Base-by-base conservation (phyloP, 2,113 vertebrate genomes). In the Plecturocebus donacophilus region DNA sequence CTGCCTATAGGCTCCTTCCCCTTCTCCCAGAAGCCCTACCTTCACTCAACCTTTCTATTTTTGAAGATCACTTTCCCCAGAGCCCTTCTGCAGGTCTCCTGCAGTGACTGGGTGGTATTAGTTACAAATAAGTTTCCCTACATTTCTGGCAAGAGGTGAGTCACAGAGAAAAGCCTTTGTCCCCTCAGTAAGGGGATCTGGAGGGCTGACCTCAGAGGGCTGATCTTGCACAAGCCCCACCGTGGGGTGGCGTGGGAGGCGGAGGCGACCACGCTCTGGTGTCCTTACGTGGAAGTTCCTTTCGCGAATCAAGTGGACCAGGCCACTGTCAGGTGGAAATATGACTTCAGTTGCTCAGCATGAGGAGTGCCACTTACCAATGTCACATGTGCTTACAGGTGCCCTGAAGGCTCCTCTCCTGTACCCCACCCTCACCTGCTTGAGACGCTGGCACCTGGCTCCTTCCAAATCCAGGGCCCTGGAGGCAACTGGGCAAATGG, bases 401-500 rank as follows among this genome's bases (percentile, higher is more conserved):
- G 11, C 32, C 58, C 80, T 13, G 40, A 21, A 17, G 1, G 5
- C 84, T 61, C 61, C 66, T 32, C 71, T 27, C 83, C 14, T 45
- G 23, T 17, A 32, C 45, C 17, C 25, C 70, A n/a, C 14, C 14
- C n/a, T 42, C 42, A 38, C 58, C 45, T 27, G 52, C 21, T 3
- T 1, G 3, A 32, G 61, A 38, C 4, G 42, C 35, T 35, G 17
- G 76, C 35, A 52, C 80, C 32, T 1, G 8, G 58, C 49, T 35
- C 16, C 38, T 32, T 23, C 32, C 40, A 68, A 35, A 70, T 21
- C 54, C 71, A 8, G 30, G 30, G 16, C 32, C 23, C 71, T 10
- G 4, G 10, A 25, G 42, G 42, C 17, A 1, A 21, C 38, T 1
- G 6, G 23, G 30, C 19, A 8, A 1, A 40, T 0, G 0, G 17